phyloP scores from a whole-genome alignment of 35 echinoderm and acorn worm species.

The Eucidaris tribuloides region DNA sequence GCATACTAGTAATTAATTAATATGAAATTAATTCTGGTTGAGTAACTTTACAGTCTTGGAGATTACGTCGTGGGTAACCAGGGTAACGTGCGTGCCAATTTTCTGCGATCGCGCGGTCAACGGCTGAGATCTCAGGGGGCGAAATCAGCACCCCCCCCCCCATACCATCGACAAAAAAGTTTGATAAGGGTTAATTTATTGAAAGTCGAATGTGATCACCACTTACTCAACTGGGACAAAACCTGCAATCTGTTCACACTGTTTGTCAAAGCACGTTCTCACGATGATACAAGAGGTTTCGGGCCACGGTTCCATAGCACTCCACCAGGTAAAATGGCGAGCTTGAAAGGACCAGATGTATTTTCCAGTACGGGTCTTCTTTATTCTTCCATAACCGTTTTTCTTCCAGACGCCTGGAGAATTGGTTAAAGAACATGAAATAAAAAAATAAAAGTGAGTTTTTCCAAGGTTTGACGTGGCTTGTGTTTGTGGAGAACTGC shows the following conservation, averaged over 20 bases:
- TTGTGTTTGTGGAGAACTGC: too few species aligned
- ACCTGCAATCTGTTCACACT: slow-evolving; percentile 29
- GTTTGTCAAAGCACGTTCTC: slow-evolving; percentile 61
- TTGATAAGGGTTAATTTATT: too few species aligned
- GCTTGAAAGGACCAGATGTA: slow-evolving; percentile 49
- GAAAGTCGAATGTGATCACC: too few species aligned
- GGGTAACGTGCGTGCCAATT: too few species aligned
- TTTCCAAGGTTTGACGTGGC: not conserved
- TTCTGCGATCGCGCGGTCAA: too few species aligned
- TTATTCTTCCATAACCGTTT: slow-evolving; percentile 49
- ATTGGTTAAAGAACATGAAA: not conserved
- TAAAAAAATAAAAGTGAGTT: not conserved
- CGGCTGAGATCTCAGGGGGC: too few species aligned
- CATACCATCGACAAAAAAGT: too few species aligned
- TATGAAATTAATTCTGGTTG: too few species aligned
- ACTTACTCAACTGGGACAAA: slow-evolving; percentile 20
- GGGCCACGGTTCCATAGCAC: slow-evolving; percentile 47
- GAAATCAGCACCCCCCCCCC: too few species aligned
- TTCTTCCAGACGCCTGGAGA: slow-evolving; percentile 59
- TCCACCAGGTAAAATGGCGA: slow-evolving; percentile 77
- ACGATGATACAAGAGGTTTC: slow-evolving; percentile 67
- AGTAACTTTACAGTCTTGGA: too few species aligned
- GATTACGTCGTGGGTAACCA: too few species aligned
- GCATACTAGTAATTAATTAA: too few species aligned
- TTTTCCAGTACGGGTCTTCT: not conserved